Evolutionary conservation across 2,888 invertebrate genomes (phyloP).

Genomic region (Caenorhabditis afra): DNA sequence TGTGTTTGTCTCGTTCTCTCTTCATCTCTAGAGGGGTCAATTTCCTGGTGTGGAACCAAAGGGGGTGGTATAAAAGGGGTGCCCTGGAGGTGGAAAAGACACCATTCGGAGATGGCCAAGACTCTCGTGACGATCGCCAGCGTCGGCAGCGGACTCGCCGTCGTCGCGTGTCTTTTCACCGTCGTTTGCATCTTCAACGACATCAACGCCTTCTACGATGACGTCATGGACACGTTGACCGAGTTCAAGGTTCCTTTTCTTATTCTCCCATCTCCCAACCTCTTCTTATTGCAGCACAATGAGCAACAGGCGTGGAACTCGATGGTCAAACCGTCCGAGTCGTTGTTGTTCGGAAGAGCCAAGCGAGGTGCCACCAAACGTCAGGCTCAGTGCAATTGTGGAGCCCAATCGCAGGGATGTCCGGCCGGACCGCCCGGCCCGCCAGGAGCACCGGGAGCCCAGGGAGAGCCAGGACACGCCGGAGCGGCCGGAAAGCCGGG

Average conservation of each 20-base stretch:
- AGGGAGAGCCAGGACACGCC: constrained; percentile 34
- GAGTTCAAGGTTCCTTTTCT: constrained; percentile 31
- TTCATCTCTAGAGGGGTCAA: background rate
- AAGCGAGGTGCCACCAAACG: constrained; percentile 39
- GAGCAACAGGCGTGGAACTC: constrained; percentile 43
- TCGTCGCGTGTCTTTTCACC: constrained; percentile 28
- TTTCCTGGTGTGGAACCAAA: background rate
- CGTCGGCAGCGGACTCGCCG: constrained; percentile 39
- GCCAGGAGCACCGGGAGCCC: constrained; percentile 57
- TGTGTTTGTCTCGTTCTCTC: too few species aligned
- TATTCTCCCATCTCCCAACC: background rate
- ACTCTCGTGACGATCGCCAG: constrained; percentile 37
- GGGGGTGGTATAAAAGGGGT: constrained; percentile 1
- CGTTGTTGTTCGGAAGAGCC: constrained; percentile 23
- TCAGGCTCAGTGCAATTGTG: constrained; percentile 56
- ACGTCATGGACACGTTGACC: constrained; percentile 41
- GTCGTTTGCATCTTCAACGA: constrained; percentile 42
- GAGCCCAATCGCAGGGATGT: constrained; percentile 55
- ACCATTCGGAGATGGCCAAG: constrained; percentile 16
- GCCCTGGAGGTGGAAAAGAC: too few species aligned
- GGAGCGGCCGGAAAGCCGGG: constrained; percentile 49
- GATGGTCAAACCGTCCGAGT: constrained; percentile 26
- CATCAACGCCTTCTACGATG: constrained; percentile 39
- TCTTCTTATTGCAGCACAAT: constrained; percentile 22
- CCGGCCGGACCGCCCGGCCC: constrained; percentile 67